Conservation (phyloP, 1,140 invertebrate genomes). For the Pseudachorutes palmiensis region DNA sequence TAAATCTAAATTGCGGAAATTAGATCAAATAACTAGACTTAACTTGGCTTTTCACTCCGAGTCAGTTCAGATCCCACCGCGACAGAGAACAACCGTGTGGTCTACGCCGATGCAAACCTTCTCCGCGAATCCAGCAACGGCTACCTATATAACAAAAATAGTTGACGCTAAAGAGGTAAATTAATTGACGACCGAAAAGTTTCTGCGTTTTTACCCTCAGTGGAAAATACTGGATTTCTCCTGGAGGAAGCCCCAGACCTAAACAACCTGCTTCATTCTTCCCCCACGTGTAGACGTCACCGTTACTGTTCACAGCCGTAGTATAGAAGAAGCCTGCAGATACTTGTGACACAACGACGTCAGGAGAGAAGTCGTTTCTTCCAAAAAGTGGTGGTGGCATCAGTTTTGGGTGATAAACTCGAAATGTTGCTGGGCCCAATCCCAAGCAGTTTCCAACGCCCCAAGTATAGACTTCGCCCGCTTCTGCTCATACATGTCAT, state of each 20-base stretch:
- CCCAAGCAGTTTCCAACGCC: constrained; percentile 75
- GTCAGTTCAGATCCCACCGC: constrained; percentile 35
- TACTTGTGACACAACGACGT: constrained; percentile 57
- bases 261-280: constrained; percentile 71
- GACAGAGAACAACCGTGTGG: constrained; percentile 69
- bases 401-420: constrained; percentile 54
- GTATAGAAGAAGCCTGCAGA: constrained; percentile 66
- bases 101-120: constrained; percentile 72
- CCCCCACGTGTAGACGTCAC: constrained; percentile 85
- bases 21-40: too few relatives aligned
- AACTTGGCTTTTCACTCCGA: too few relatives aligned
- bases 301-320: constrained; percentile 66
- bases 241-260: constrained; percentile 50
- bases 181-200: too few relatives aligned
- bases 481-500: constrained; percentile 49
- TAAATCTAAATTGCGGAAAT: too few relatives aligned
- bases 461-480: constrained; percentile 81
- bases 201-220: constrained; percentile 1
- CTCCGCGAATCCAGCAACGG: constrained; percentile 62
- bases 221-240: not conserved
- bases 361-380: constrained; percentile 65
- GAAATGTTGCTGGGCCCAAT: constrained; percentile 66
- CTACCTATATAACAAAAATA: constrained; percentile 47
- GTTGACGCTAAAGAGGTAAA: too few relatives aligned
- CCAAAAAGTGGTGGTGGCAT: constrained; percentile 78